These are phyloP conservation scores for Brachionus plicatilis DNA, from an alignment of 1,140 invertebrate species.

Conservation along the genomic window DNA sequence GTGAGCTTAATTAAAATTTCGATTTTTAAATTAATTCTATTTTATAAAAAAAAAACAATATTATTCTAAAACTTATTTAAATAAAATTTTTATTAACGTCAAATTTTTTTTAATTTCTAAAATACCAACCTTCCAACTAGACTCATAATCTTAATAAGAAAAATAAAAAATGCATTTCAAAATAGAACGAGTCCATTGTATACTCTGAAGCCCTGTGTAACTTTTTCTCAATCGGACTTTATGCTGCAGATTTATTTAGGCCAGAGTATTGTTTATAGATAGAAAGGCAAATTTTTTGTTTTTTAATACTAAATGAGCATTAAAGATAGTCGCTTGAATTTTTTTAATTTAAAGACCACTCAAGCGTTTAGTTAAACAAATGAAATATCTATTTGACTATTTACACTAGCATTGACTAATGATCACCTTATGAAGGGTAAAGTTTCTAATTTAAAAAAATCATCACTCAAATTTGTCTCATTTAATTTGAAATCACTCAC, in stretches of 20 bases:
- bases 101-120: background rate
- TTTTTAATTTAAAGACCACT: background rate
- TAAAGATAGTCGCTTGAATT: background rate
- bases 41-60: background rate
- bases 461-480: background rate
- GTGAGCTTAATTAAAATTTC: conserved; percentile 21
- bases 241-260: background rate
- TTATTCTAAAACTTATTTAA: background rate
- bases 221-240: background rate
- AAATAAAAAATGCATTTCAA: background rate
- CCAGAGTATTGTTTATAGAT: background rate
- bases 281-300: background rate
- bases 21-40: background rate
- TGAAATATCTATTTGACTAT: background rate
- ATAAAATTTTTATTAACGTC: background rate
- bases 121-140: background rate
- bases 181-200: background rate
- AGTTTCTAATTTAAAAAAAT: background rate
- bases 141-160: background rate
- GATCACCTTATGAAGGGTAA: background rate
- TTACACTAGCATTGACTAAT: background rate
- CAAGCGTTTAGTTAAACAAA: background rate
- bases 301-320: background rate
- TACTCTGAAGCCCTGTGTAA: background rate
- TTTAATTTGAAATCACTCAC: background rate